These are phyloP conservation scores for Lapara coniferarum DNA, from an alignment of 2,888 invertebrate species.

Conservation along the genomic window DNA sequence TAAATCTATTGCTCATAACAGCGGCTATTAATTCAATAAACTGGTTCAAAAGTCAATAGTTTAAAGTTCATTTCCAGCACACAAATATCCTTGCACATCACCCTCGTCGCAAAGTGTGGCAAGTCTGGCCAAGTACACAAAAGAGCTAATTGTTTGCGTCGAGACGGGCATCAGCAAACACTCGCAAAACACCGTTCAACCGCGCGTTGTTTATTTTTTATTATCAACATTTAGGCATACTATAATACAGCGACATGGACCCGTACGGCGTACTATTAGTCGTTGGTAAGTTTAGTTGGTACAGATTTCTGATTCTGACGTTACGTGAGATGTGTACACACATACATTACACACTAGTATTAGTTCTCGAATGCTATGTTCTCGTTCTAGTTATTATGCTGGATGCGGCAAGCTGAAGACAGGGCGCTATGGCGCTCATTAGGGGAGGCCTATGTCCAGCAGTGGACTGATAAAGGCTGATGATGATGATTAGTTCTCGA, in stretches of 20 bases:
- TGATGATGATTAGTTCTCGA: no score
- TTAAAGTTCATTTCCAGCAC: constrained; percentile 38
- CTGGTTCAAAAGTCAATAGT: background rate
- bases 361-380: no score
- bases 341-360: no score
- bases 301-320: no score
- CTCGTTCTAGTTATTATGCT: no score
- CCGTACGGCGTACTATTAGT: constrained; percentile 7
- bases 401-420: no score
- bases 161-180: constrained; percentile 63
- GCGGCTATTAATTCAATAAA: no score
- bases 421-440: no score
- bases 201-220: constrained; percentile 56
- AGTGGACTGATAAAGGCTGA: no score
- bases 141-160: constrained; percentile 68
- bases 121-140: constrained; percentile 63
- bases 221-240: constrained; percentile 48
- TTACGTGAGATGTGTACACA: no score
- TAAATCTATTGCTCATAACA: no score
- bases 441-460: no score
- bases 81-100: constrained; percentile 35
- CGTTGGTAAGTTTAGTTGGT: background rate
- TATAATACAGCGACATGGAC: constrained; percentile 35
- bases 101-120: constrained; percentile 55
- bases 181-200: constrained; percentile 47